Base-by-base conservation (phyloP, 2,797 vertebrate genomes). In the Hozukius guyotensis region DNA sequence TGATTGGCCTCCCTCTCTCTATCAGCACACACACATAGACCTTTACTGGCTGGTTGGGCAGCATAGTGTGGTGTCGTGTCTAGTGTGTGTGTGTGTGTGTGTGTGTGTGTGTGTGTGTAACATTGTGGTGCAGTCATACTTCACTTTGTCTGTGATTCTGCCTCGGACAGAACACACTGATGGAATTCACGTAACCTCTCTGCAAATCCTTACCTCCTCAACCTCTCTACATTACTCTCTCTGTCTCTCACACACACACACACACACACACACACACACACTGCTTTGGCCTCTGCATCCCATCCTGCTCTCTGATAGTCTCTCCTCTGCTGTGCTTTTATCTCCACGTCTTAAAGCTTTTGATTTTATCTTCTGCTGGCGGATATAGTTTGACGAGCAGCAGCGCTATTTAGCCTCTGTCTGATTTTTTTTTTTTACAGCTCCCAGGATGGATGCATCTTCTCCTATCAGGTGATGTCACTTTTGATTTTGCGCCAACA, bases 401-500 rank as follows among this genome's bases (percentile, higher is more conserved):
- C 32, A 38, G 36, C 9, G 27, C 77, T 64, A 63, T 87, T 87
- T 75, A 82, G 25, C 77, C 59, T 78, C 67, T 13, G 52, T 81
- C 56, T 24, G 64, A 77, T 57, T 55, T 32, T 36, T 32, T 75
- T 74, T 75, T 63, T 46, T 75, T 63, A 74, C n/a, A n/a, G 64
- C 73, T 80, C 66, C 32, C 75, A 24, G 69, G 61, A 71, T 18
- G 24, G 46, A 70, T 81, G 74, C 82, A 29, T 88, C 81, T 68
- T 75, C 66, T 72, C 72, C 74, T 31, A 84, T 90, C 91, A 88
- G 81, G 60, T 85, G 87, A 92, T 90, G 79, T 89, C 80, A 85
- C 76, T 86, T 92, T 90, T 92, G 93, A 92, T 86, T 78, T 63
- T 2, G 13, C 14, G 89, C 91, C 93, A 94, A 38, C 87, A 84